Conservation (phyloP, 2,888 invertebrate genomes). For the Brachypalpus laphriformis region DNA sequence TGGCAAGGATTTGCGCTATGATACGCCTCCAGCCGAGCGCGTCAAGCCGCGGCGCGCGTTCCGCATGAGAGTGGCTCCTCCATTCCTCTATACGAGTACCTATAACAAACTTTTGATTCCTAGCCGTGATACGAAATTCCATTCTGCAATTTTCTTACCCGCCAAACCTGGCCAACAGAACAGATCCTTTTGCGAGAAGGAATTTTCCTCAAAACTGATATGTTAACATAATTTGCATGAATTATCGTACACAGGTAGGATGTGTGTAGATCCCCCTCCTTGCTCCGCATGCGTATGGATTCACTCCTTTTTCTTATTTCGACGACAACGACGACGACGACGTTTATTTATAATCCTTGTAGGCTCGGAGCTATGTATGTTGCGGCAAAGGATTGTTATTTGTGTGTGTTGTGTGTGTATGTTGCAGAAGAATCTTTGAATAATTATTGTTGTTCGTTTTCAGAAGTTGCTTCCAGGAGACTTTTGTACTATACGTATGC, state of each 20-base stretch:
- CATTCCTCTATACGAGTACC: background rate
- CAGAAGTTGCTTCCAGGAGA: background rate
- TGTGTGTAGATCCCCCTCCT: background rate
- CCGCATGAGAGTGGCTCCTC: slow-evolving; percentile 23
- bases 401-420: slow-evolving; percentile 48
- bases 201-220: slow-evolving; percentile 72
- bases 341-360: slow-evolving; percentile 68
- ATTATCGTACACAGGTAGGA: slow-evolving; percentile 55
- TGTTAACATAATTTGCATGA: slow-evolving; percentile 74
- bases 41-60: slow-evolving; percentile 50
- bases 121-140: slow-evolving; percentile 70
- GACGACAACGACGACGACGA: slow-evolving; percentile 9
- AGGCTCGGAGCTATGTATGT: slow-evolving; percentile 70
- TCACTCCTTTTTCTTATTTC: slow-evolving; percentile 22
- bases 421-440: slow-evolving; percentile 62
- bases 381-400: slow-evolving; percentile 70
- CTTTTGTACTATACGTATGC: slow-evolving; percentile 21
- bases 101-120: slow-evolving; percentile 70
- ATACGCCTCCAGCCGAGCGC: slow-evolving; percentile 65
- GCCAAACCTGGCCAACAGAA: background rate
- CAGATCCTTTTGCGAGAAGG: slow-evolving; percentile 59
- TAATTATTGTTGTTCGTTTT: slow-evolving; percentile 70
- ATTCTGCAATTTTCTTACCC: slow-evolving; percentile 59
- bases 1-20: slow-evolving; percentile 65
- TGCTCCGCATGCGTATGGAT: slow-evolving; percentile 23